phyloP scores from a whole-genome alignment of 1,140 invertebrate genomes.

The Papilio dardanus region DNA sequence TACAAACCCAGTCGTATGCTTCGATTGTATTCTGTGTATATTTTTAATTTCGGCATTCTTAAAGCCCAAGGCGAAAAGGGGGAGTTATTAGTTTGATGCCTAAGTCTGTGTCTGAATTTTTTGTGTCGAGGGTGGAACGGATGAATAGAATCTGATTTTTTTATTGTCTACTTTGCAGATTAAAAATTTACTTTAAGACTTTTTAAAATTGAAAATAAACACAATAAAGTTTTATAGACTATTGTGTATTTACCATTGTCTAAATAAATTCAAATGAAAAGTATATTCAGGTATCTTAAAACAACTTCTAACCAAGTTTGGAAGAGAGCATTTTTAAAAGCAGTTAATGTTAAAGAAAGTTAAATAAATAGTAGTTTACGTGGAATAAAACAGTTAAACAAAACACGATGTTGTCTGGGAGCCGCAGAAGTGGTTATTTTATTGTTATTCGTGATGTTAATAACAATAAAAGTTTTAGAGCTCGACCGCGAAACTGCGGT shows the following conservation, averaged over 20 bases:
- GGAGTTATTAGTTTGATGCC: conserved; percentile 14
- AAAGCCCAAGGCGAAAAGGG: neutral
- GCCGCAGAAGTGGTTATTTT: conserved; percentile 18
- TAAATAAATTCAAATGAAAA: neutral
- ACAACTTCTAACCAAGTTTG: neutral
- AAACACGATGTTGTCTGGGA: conserved; percentile 7
- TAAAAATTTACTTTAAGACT: conserved; percentile 6
- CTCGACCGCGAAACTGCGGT: conserved; percentile 2
- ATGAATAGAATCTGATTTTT: conserved; percentile 11
- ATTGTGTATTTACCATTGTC: neutral
- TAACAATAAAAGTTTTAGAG: conserved; percentile 26
- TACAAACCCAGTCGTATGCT: conserved; percentile 20
- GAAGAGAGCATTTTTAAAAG: neutral
- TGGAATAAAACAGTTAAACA: conserved; percentile 22
- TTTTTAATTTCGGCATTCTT: conserved; percentile 22
- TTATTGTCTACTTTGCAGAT: neutral
- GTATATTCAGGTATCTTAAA: neutral
- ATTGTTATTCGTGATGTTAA: conserved; percentile 20
- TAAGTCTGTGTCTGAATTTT: conserved; percentile 8
- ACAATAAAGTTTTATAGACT: neutral
- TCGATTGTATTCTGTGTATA: conserved; percentile 16
- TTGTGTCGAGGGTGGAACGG: conserved; percentile 2
- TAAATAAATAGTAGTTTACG: conserved; percentile 2
- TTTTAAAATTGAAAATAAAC: neutral
- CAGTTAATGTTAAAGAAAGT: neutral